These are phyloP conservation scores for Notocelia uddmanniana DNA, from an alignment of 2,888 invertebrate genomes.

Conservation along the genomic window DNA sequence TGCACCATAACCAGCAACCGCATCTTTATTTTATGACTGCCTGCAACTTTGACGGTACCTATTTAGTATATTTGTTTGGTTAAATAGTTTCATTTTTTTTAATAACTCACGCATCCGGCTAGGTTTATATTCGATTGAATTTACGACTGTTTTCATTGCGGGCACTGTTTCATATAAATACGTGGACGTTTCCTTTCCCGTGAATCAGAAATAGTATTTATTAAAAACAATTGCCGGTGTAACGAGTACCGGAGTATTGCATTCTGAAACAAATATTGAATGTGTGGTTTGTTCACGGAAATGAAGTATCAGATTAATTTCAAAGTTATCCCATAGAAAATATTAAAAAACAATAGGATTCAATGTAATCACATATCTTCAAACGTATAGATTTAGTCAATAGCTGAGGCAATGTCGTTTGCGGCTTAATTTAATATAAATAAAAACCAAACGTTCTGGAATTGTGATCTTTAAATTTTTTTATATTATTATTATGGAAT, in stretches of 20 bases:
- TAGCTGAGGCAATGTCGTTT: too few species aligned
- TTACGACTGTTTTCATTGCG: conserved; percentile 84
- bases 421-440: too few species aligned
- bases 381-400: too few species aligned
- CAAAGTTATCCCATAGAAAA: neutral
- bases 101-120: conserved; percentile 79
- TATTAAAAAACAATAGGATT: neutral
- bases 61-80: conserved; percentile 71
- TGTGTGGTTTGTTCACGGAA: neutral
- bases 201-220: conserved; percentile 78
- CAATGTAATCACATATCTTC: neutral
- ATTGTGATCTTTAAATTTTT: too few species aligned
- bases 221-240: conserved; percentile 76
- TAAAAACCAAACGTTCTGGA: too few species aligned
- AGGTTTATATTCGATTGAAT: conserved; percentile 82
- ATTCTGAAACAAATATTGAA: conserved; percentile 1
- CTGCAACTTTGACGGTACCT: conserved; percentile 64
- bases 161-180: conserved; percentile 83
- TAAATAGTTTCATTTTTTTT: conserved; percentile 76
- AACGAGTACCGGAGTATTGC: conserved; percentile 53
- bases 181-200: conserved; percentile 82
- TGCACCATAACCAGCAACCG: conserved; percentile 70
- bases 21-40: conserved; percentile 65
- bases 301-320: neutral
- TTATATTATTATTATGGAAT: too few species aligned